A percentile compares a stretch with the other conserved stretches of the same genome.
Evolutionary conservation across 2,113 vertebrate species (phyloP).

Genomic region (Silurus asotus): DNA sequence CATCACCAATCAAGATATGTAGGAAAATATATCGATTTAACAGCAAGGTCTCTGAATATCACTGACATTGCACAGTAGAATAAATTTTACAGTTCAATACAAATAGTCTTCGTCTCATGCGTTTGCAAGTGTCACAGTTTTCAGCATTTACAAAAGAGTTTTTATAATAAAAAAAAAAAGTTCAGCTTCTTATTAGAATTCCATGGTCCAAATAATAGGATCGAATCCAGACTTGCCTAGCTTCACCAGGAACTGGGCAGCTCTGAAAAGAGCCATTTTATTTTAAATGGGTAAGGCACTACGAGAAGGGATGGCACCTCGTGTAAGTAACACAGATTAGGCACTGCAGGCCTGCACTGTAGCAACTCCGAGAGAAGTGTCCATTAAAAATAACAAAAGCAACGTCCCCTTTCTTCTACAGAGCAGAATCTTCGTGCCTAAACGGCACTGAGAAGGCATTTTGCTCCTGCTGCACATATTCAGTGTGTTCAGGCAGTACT

Average conservation of each 20-base stretch:
- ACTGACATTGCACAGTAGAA: constrained; percentile 70
- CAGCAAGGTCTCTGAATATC: constrained; percentile 60
- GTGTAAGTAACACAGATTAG: constrained; percentile 50
- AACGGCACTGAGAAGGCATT: background rate
- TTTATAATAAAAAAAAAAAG: constrained; percentile 36
- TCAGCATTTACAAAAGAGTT: constrained; percentile 52
- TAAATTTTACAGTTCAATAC: constrained; percentile 52
- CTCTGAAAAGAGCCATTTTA: constrained; percentile 40
- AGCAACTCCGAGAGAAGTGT: constrained; percentile 46
- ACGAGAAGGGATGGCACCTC: constrained; percentile 41
- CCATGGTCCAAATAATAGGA: constrained; percentile 9
- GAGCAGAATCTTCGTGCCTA: constrained; percentile 24
- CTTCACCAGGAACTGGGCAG: constrained; percentile 46
- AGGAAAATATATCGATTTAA: constrained; percentile 71
- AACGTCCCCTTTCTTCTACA: constrained; percentile 46
- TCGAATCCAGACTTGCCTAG: constrained; percentile 13
- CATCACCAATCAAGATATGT: constrained; percentile 60
- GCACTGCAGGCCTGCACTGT: constrained; percentile 75
- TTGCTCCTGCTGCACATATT: background rate
- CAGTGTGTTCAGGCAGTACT: background rate
- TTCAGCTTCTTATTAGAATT: constrained; percentile 12
- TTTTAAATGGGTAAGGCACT: constrained; percentile 69
- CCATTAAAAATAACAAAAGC: constrained; percentile 52
- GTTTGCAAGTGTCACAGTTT: constrained; percentile 45
- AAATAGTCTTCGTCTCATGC: constrained; percentile 14